A percentile compares a stretch with the other conserved stretches of the same genome.
Conservation (phyloP, 2,113 vertebrate genomes). For the Erpornis zantholeuca region DNA sequence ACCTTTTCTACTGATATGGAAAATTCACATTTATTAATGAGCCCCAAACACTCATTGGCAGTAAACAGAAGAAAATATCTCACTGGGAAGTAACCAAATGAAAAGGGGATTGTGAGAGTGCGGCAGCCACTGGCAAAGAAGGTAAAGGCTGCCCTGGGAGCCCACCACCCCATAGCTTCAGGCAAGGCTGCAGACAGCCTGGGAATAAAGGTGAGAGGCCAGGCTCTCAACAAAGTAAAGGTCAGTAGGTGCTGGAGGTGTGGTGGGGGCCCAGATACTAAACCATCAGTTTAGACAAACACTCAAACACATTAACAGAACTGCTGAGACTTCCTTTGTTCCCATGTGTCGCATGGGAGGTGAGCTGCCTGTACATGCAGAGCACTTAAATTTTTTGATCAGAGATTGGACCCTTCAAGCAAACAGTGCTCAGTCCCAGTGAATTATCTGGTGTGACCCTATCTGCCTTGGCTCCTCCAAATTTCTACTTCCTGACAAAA, state of each 20-base stretch:
- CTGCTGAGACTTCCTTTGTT: neutral
- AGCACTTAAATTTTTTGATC: neutral
- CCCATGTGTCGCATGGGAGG: fast-evolving
- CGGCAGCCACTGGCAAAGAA: neutral
- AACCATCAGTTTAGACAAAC: neutral
- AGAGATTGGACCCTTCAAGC: neutral
- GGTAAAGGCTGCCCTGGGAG: neutral
- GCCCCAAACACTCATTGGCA: neutral
- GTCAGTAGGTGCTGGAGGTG: neutral
- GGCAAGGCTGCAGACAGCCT: neutral
- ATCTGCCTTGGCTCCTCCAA: neutral
- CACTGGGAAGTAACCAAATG: neutral
- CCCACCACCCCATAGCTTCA: fast-evolving
- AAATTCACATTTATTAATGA: neutral
- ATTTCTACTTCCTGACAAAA: neutral
- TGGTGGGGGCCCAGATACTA: neutral
- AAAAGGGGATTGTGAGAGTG: neutral
- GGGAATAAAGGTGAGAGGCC: neutral
- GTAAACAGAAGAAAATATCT: neutral
- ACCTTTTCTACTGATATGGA: neutral
- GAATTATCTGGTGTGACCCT: neutral
- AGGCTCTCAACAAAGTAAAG: neutral
- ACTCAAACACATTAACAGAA: neutral
- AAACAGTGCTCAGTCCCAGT: neutral
- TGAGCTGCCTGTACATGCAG: neutral